Evolutionary conservation across 2,113 vertebrate genomes (phyloP).

Genomic region (Eudyptes chrysolophus): DNA sequence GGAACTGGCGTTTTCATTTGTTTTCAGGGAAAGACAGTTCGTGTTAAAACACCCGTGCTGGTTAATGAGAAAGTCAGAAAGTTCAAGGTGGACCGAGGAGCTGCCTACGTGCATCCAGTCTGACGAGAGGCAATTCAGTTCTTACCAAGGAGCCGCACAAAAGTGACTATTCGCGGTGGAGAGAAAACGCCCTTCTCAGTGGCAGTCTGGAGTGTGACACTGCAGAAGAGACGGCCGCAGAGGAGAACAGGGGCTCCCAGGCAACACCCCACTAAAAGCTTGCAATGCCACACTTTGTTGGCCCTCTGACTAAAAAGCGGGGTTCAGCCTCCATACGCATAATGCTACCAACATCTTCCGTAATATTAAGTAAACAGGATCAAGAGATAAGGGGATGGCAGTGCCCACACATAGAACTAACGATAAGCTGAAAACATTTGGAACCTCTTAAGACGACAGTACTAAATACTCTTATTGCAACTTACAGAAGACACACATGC

Average conservation of each 20-base stretch:
- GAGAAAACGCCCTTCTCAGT: neutral
- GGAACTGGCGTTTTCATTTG: neutral
- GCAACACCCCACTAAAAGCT: neutral
- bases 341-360: neutral
- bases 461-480: neutral
- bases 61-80: neutral
- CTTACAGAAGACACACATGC: neutral
- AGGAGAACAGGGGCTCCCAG: neutral
- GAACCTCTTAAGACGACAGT: neutral
- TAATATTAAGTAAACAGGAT: neutral
- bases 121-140: neutral
- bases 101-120: neutral
- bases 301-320: neutral
- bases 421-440: neutral
- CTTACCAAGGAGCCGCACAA: neutral
- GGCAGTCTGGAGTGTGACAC: rapidly evolving
- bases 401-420: neutral
- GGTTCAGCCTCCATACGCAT: rapidly evolving
- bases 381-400: neutral
- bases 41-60: neutral
- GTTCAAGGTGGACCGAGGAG: neutral
- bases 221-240: rapidly evolving
- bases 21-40: neutral
- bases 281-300: neutral
- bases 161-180: rapidly evolving